phyloP scores from a whole-genome alignment of 2,797 vertebrate species.

The Poeciliopsis paucimaculata region DNA sequence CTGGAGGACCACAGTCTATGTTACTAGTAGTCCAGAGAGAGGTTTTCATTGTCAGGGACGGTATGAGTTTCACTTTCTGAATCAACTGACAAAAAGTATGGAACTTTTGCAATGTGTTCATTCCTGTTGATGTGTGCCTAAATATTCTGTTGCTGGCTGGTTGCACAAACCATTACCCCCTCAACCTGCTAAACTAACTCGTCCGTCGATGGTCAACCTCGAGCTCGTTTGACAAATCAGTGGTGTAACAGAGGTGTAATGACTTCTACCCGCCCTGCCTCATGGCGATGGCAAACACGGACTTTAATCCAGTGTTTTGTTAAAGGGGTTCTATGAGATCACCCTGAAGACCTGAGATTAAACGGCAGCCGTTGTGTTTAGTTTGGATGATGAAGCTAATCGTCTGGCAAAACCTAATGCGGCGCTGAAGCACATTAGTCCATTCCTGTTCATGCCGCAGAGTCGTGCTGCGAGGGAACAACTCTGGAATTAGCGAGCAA shows the following conservation, averaged over 20 bases:
- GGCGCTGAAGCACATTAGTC: neutral
- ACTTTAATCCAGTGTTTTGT: neutral
- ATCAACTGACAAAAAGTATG: neutral
- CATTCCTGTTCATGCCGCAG: neutral
- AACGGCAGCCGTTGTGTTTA: neutral
- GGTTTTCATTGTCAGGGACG: neutral
- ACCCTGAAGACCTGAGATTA: constrained; percentile 1
- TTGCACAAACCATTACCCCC: neutral
- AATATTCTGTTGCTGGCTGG: neutral
- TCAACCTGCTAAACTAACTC: neutral
- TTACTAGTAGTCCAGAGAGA: neutral
- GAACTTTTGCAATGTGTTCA: neutral
- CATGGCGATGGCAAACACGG: neutral
- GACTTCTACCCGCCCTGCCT: neutral
- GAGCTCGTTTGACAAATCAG: neutral
- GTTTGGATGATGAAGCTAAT: neutral
- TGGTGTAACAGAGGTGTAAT: neutral
- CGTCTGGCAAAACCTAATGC: neutral
- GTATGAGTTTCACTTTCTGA: neutral
- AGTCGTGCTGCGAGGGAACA: neutral
- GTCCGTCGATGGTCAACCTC: neutral
- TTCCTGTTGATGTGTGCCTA: neutral
- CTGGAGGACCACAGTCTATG: neutral
- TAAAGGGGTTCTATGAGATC: neutral
- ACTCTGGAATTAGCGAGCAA: constrained; percentile 3